phyloP scores from a whole-genome alignment of 2,113 vertebrate genomes.

The Procavia capensis region DNA sequence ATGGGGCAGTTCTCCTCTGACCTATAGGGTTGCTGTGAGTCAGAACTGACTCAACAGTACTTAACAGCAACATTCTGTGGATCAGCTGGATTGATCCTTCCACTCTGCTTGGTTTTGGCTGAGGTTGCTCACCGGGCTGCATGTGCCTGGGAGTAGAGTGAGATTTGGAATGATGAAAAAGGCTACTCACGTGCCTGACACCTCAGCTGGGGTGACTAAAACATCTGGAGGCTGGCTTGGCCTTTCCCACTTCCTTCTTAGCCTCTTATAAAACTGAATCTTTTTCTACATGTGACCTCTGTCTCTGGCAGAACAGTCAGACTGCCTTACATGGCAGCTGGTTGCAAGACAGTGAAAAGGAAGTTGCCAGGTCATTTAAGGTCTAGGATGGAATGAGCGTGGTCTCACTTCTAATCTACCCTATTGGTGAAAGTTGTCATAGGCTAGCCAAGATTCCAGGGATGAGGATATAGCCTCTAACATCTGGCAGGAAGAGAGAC shows the following conservation, averaged over 20 bases:
- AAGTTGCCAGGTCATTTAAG: background rate
- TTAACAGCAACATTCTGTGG: no score
- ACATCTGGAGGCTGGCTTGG: background rate
- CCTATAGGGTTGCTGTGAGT: no score
- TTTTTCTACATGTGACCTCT: background rate
- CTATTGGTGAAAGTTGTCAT: background rate
- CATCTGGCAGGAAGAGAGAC: background rate
- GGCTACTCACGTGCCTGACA: background rate
- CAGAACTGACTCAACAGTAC: no score
- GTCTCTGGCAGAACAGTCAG: background rate
- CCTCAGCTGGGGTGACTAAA: background rate
- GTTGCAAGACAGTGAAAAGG: background rate
- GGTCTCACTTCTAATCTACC: background rate
- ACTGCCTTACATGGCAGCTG: background rate
- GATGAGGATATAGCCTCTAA: background rate
- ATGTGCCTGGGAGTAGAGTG: background rate
- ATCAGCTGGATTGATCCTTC: background rate
- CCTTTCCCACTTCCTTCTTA: background rate
- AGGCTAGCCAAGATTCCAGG: background rate
- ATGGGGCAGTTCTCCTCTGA: no score
- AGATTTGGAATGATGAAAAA: background rate
- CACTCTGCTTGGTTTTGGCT: background rate
- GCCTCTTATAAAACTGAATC: background rate
- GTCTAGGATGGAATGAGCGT: background rate
- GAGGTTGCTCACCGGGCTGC: background rate